Percentiles rank a stretch among this genome's conserved stretches.
These are phyloP conservation scores for Panthera tigris DNA, from an alignment of 2,113 vertebrate species.

Conservation along the genomic window DNA sequence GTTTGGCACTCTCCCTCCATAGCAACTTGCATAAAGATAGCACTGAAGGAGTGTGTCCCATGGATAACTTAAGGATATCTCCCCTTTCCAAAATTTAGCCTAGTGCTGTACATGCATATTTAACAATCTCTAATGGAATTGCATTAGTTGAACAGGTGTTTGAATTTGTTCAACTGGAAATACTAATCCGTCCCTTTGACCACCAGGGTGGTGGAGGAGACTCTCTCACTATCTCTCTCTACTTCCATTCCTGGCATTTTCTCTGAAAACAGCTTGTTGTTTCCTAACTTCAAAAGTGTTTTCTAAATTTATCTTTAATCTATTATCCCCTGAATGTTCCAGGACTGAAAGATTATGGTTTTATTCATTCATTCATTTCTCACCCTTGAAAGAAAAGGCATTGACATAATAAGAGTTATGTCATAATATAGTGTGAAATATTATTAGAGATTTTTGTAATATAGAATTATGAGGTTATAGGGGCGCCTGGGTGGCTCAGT, in stretches of 20 bases:
- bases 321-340: not conserved
- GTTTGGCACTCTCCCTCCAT: not conserved
- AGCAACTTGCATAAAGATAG: not conserved
- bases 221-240: not conserved
- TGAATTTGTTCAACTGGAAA: constrained; percentile 14
- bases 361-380: constrained; percentile 2
- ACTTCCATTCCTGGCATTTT: not conserved
- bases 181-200: not conserved
- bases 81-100: not conserved
- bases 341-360: not conserved
- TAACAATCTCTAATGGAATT: not conserved
- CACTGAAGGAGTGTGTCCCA: not conserved
- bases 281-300: not conserved
- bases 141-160: not conserved
- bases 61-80: not conserved
- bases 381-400: not conserved
- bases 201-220: not conserved
- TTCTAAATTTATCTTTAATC: constrained; percentile 21
- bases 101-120: not conserved
- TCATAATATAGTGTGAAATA: not conserved
- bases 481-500: no score
- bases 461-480: not conserved
- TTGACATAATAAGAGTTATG: not conserved
- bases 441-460: not conserved
- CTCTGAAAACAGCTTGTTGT: not conserved